Conservation (phyloP, 2,797 vertebrate species). For the Simalia tracyae region DNA sequence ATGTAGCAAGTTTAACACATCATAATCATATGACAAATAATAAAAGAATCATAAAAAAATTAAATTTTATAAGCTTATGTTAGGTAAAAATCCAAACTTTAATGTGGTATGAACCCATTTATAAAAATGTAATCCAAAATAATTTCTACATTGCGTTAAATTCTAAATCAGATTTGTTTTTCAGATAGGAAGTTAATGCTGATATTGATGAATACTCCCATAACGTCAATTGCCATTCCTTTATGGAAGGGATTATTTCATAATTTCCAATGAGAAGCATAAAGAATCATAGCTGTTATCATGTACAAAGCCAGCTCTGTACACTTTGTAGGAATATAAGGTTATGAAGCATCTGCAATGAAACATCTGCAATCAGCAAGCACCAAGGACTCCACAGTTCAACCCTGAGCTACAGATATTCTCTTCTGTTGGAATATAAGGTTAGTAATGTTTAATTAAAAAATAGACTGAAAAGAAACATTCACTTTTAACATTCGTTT, state of each 20-base stretch:
- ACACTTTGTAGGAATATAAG: background rate
- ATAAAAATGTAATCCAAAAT: background rate
- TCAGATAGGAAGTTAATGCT: background rate
- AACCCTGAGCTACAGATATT: no score
- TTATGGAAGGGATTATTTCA: background rate
- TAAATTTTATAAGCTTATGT: background rate
- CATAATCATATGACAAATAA: background rate
- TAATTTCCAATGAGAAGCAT: background rate
- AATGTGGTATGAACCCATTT: background rate
- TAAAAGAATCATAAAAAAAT: background rate
- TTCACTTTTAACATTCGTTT: background rate
- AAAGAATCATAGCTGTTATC: background rate
- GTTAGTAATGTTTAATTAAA: background rate
- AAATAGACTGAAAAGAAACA: background rate
- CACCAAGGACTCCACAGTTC: no score
- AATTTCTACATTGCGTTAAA: background rate
- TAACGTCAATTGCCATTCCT: background rate
- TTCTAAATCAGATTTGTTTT: background rate
- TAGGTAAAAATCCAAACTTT: background rate
- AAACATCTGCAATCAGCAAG: no score
- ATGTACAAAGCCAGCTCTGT: background rate
- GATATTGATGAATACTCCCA: background rate
- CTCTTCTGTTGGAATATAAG: background rate
- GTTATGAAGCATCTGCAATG: background rate
- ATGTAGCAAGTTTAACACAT: background rate